Evolutionary conservation across 2,797 vertebrate genomes (phyloP).

Genomic region (Syngnathus acus): DNA sequence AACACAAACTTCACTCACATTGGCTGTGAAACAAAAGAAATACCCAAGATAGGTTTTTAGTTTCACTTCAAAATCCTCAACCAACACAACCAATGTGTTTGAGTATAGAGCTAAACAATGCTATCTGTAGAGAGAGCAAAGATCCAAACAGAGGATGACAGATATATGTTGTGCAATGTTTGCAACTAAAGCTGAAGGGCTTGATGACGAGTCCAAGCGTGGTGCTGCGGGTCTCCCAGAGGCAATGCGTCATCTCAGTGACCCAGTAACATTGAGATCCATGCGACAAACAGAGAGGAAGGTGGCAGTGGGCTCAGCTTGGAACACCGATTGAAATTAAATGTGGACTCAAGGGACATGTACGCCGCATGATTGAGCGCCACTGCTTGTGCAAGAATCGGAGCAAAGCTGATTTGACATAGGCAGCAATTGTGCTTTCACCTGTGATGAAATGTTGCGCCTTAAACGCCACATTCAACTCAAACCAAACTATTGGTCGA

Average conservation of each 20-base stretch:
- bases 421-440: neutral
- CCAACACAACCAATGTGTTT: neutral
- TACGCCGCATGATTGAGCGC: neutral
- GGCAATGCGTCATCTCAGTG: slow-evolving; percentile 12
- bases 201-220: neutral
- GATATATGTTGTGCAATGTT: slow-evolving; percentile 1
- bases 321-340: neutral
- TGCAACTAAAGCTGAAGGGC: slow-evolving; percentile 17
- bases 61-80: neutral
- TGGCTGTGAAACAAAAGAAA: neutral
- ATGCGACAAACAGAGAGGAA: neutral
- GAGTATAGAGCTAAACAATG: neutral
- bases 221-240: neutral
- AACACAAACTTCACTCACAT: neutral
- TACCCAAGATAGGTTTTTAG: neutral
- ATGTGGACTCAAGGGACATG: neutral
- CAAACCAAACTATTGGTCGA: too few species aligned
- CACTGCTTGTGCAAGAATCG: neutral
- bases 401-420: neutral
- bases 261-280: slow-evolving; percentile 8
- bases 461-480: too few species aligned
- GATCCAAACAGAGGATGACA: slow-evolving; percentile 10
- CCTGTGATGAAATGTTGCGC: neutral
- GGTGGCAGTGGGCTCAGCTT: neutral
- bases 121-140: neutral